These are phyloP conservation scores for Minunthozetes semirufus DNA, from an alignment of 2,888 invertebrate species.

Conservation along the genomic window DNA sequence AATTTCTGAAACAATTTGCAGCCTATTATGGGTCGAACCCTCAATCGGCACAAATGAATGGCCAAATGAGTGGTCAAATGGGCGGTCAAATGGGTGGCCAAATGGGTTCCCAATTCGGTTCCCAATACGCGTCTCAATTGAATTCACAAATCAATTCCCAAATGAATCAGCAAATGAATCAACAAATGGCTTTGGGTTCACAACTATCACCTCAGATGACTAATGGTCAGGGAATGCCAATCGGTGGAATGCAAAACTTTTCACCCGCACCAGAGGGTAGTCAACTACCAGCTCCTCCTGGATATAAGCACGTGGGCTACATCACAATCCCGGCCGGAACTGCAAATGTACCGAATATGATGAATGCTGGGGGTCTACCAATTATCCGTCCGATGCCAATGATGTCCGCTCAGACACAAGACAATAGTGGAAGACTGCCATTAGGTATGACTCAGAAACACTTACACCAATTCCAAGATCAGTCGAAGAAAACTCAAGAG, in stretches of 20 bases:
- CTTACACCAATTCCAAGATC: constrained; percentile 9
- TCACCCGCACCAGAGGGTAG: constrained; percentile 33
- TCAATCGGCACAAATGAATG: not conserved
- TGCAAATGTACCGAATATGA: constrained; percentile 30
- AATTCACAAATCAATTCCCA: not conserved
- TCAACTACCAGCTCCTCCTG: constrained; percentile 35
- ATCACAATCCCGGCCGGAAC: constrained; percentile 35
- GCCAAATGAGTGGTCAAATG: not conserved
- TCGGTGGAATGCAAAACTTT: constrained; percentile 32
- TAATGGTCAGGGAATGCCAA: not conserved
- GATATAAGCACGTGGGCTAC: constrained; percentile 37
- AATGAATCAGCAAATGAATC: not conserved
- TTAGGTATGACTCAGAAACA: constrained; percentile 26
- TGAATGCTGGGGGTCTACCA: constrained; percentile 30
- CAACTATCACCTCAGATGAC: not conserved
- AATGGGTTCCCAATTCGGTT: not conserved
- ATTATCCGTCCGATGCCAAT: constrained; percentile 31
- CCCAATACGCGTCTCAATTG: not conserved
- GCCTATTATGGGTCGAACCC: not conserved
- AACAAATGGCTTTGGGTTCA: not conserved
- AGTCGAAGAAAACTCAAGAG: constrained; percentile 31
- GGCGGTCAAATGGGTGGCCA: not conserved
- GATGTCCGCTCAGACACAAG: not conserved
- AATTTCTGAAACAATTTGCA: not conserved
- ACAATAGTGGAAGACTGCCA: not conserved